Percentiles rank a stretch among this genome's conserved stretches.
Conservation (phyloP, 1,140 invertebrate genomes). For the Lineus longissimus region DNA sequence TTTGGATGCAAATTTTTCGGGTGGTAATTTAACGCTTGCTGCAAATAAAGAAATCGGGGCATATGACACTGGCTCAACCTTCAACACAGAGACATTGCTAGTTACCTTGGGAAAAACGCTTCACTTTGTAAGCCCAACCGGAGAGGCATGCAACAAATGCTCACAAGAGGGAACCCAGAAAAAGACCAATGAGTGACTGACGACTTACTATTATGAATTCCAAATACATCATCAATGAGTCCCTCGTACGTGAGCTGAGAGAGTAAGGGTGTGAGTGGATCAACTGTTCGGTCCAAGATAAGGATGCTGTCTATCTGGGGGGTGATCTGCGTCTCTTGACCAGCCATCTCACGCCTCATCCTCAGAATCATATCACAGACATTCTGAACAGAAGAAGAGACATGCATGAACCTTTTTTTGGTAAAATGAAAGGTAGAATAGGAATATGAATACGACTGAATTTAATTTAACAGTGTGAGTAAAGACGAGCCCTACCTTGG, state of each 20-base stretch:
- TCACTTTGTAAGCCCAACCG: no score
- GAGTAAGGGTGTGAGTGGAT: constrained; percentile 85
- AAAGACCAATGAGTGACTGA: no score
- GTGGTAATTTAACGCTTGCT: constrained; percentile 80
- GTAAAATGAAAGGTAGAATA: not conserved
- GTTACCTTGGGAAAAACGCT: no score
- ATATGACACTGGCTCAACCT: constrained; percentile 7
- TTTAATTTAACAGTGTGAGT: not conserved
- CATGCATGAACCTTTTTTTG: not conserved
- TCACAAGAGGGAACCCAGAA: no score
- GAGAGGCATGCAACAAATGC: no score
- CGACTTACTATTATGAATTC: constrained; percentile 60
- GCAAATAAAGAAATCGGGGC: constrained; percentile 36
- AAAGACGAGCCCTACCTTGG: constrained; percentile 57
- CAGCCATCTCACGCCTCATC: constrained; percentile 67
- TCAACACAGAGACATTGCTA: not conserved
- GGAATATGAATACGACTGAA: not conserved
- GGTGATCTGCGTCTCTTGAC: constrained; percentile 53
- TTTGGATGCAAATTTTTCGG: constrained; percentile 66
- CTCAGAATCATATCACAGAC: constrained; percentile 83
- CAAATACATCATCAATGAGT: constrained; percentile 86
- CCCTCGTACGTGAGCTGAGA: constrained; percentile 98
- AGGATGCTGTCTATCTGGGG: constrained; percentile 83
- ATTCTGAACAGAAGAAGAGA: constrained; percentile 54
- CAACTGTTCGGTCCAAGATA: constrained; percentile 80